These are phyloP conservation scores for Napeogenes sylphis DNA, from an alignment of 2,888 invertebrate species.

Conservation along the genomic window DNA sequence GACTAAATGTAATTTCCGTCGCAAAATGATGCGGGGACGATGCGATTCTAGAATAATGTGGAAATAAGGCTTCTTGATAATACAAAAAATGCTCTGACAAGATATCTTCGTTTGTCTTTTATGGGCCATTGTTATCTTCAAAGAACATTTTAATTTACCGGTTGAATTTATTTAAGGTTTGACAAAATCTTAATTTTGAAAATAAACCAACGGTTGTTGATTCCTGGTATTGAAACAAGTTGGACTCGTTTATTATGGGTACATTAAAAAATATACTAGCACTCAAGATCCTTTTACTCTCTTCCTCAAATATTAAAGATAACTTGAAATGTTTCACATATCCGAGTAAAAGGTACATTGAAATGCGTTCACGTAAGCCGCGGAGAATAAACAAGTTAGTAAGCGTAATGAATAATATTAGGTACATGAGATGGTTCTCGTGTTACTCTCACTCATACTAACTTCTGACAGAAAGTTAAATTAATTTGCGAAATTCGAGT, in stretches of 20 bases:
- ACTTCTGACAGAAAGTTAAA: slow-evolving; percentile 6
- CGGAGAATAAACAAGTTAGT: background rate
- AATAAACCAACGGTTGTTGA: too few relatives aligned
- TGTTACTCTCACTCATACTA: background rate
- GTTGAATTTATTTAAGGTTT: too few relatives aligned
- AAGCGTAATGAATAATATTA: background rate
- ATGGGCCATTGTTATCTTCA: too few relatives aligned
- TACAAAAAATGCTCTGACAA: too few relatives aligned
- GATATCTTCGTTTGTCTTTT: too few relatives aligned
- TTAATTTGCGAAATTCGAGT: background rate
- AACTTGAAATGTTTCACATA: background rate
- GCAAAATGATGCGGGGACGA: slow-evolving; percentile 2
- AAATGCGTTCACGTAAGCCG: background rate
- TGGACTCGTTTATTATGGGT: too few relatives aligned
- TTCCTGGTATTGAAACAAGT: too few relatives aligned
- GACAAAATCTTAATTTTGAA: too few relatives aligned
- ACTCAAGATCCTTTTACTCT: background rate
- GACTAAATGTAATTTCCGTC: background rate
- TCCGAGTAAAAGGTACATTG: background rate
- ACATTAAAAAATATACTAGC: background rate
- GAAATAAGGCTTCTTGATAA: background rate
- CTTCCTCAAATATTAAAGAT: background rate
- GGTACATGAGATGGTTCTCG: slow-evolving; percentile 1
- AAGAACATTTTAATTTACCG: too few relatives aligned
- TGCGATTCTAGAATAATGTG: background rate